These are phyloP conservation scores for Paramisgurnus dabryanus DNA, from an alignment of 2,113 vertebrate species.

Conservation along the genomic window DNA sequence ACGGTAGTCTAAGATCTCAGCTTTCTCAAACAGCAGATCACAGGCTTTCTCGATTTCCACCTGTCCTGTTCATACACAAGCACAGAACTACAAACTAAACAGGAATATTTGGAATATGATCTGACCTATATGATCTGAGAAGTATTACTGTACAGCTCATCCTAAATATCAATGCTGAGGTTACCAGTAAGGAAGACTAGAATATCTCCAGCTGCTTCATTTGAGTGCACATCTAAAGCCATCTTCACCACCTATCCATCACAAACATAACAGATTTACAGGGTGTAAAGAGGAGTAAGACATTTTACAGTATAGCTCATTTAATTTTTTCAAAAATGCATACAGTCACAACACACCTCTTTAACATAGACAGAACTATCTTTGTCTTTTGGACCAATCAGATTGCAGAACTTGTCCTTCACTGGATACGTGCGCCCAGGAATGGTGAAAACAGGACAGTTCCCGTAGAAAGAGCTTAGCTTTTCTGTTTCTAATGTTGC, in stretches of 20 bases:
- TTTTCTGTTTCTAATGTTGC: conserved; percentile 93
- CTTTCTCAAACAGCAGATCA: conserved; percentile 87
- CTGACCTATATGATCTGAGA: neutral
- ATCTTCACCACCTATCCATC: conserved; percentile 84
- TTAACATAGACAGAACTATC: conserved; percentile 86
- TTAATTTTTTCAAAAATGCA: neutral
- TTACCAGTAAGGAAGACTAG: conserved; percentile 94
- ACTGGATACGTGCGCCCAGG: conserved; percentile 92
- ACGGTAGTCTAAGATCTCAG: conserved; percentile 88
- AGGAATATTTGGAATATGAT: neutral
- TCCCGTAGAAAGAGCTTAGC: conserved; percentile 85
- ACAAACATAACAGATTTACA: conserved; percentile 12
- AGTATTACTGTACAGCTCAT: neutral
- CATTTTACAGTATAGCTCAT: neutral
- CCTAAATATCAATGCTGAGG: conserved; percentile 43
- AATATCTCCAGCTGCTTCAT: conserved; percentile 89
- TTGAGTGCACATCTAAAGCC: conserved; percentile 87
- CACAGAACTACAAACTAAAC: conserved; percentile 6
- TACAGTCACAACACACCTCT: conserved; percentile 77
- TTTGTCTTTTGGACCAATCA: conserved; percentile 86
- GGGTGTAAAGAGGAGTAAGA: neutral
- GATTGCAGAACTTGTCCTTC: conserved; percentile 84
- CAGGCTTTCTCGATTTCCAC: conserved; percentile 93
- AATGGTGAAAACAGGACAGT: conserved; percentile 85
- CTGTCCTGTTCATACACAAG: conserved; percentile 78